A percentile compares a stretch with the other conserved stretches of the same genome.
Evolutionary conservation across 2,113 vertebrate genomes (phyloP).

Genomic region (Heterochromis multidens): DNA sequence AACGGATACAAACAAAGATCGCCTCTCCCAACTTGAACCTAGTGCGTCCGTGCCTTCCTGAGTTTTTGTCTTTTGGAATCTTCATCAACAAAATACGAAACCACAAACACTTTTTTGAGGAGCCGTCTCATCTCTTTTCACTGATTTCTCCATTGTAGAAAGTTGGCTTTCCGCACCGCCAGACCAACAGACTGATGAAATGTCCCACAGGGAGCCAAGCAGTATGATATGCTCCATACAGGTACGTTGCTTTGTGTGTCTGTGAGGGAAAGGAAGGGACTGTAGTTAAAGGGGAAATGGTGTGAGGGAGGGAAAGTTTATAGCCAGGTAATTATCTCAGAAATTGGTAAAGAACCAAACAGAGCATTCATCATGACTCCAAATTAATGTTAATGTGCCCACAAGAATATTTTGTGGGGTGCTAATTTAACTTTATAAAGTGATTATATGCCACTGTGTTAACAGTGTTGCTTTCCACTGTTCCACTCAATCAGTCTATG

Average conservation of each 20-base stretch:
- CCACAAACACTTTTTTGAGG: background rate
- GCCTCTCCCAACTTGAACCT: slow-evolving; percentile 58
- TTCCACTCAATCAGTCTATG: background rate
- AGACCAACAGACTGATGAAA: slow-evolving; percentile 33
- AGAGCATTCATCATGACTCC: background rate
- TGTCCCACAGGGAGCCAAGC: slow-evolving; percentile 34
- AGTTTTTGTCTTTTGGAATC: background rate
- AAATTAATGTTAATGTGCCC: background rate
- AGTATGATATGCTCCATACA: slow-evolving; percentile 71
- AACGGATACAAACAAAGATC: slow-evolving; percentile 3
- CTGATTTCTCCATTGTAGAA: slow-evolving; percentile 35
- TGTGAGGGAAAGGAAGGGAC: background rate
- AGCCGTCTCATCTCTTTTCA: background rate
- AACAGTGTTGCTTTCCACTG: background rate
- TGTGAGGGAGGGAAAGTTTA: background rate
- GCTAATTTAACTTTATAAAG: background rate
- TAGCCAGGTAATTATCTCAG: background rate
- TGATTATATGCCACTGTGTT: background rate
- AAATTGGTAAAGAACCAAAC: background rate
- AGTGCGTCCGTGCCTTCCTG: slow-evolving; percentile 48
- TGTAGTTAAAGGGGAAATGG: background rate
- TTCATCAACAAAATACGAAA: background rate
- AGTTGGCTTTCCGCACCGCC: slow-evolving; percentile 60
- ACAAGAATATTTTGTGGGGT: background rate
- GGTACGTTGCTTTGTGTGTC: background rate